Conservation (phyloP, 2,888 invertebrate genomes). For the Emmelina monodactyla region DNA sequence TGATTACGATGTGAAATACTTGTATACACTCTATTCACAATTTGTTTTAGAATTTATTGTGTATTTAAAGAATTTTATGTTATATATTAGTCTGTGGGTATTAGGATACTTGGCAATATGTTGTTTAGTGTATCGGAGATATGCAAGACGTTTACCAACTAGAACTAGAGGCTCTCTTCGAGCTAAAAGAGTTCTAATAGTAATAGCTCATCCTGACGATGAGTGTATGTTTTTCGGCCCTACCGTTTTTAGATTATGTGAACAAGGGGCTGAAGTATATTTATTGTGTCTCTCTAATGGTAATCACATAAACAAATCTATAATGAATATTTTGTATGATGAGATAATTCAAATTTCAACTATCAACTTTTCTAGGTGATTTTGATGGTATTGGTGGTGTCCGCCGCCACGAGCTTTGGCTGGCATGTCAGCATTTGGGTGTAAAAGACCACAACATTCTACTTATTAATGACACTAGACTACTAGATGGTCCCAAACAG, state of each 20-base stretch:
- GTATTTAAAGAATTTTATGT: slow-evolving; percentile 44
- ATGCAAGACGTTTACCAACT: slow-evolving; percentile 51
- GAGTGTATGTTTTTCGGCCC: slow-evolving; percentile 99
- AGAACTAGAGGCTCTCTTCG: slow-evolving; percentile 57
- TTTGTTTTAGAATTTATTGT: slow-evolving; percentile 38
- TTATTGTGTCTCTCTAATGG: slow-evolving; percentile 88
- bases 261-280: slow-evolving; percentile 74
- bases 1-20: slow-evolving; percentile 32
- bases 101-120: slow-evolving; percentile 52
- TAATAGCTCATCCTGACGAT: slow-evolving; percentile 97
- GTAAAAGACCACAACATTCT: slow-evolving; percentile 80
- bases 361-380: slow-evolving; percentile 59
- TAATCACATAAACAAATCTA: slow-evolving; percentile 26
- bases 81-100: slow-evolving; percentile 64
- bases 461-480: slow-evolving; percentile 71
- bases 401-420: slow-evolving; percentile 82
- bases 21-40: slow-evolving; percentile 41
- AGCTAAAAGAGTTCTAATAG: slow-evolving; percentile 74
- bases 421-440: slow-evolving; percentile 81
- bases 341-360: not conserved
- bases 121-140: slow-evolving; percentile 61
- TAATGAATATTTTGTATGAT: slow-evolving; percentile 1
- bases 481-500: slow-evolving; percentile 79
- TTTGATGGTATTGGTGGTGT: slow-evolving; percentile 67
- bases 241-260: slow-evolving; percentile 74